Percentiles rank a stretch among this genome's conserved stretches.
These are phyloP conservation scores for Dasyurus viverrinus DNA, from an alignment of 2,113 vertebrate species.

Conservation along the genomic window DNA sequence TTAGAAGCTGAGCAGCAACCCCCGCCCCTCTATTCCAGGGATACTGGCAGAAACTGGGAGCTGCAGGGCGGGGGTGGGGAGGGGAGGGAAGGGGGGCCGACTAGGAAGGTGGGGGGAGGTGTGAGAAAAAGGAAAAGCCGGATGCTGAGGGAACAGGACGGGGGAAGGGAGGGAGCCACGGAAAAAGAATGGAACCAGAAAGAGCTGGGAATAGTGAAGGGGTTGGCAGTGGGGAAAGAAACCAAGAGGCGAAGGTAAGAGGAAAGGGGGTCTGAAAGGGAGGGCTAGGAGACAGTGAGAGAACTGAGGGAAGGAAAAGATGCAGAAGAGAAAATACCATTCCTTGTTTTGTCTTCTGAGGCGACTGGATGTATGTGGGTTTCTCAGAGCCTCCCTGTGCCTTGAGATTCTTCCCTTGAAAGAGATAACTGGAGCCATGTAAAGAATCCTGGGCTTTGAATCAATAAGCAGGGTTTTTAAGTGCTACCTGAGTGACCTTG, in stretches of 20 bases:
- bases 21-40: background rate
- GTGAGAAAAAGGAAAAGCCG: background rate
- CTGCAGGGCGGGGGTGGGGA: background rate
- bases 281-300: background rate
- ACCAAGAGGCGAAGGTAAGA: background rate
- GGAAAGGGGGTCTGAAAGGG: background rate
- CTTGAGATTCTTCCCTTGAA: background rate
- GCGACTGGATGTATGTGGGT: slow-evolving; percentile 3
- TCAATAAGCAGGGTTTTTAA: background rate
- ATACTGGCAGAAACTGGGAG: background rate
- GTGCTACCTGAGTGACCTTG: background rate
- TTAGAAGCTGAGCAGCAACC: background rate
- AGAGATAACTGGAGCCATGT: background rate
- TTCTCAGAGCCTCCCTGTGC: slow-evolving; percentile 4
- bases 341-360: background rate
- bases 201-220: background rate
- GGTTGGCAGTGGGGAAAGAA: background rate
- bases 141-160: background rate
- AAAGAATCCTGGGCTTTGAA: background rate
- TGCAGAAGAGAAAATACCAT: background rate
- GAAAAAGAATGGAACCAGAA: background rate
- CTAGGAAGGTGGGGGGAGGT: background rate
- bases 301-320: background rate
- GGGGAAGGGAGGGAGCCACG: background rate
- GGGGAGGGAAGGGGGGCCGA: background rate